Conservation (phyloP, 2,888 invertebrate genomes). For the Creontiades dilutus region DNA sequence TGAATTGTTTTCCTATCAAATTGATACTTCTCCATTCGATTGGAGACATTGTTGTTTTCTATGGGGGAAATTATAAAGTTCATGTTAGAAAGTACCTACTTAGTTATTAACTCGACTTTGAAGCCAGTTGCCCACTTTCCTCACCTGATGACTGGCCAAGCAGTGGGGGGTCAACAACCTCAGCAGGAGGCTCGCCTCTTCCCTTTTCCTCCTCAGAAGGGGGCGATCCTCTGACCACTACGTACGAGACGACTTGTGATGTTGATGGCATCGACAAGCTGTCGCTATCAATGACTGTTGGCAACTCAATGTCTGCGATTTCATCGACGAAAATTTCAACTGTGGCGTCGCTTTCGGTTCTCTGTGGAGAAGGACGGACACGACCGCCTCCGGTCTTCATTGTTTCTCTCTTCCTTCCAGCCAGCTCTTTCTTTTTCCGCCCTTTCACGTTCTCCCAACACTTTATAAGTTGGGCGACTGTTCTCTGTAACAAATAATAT, state of each 20-base stretch:
- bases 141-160: too few species aligned
- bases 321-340: neutral
- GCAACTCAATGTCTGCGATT: neutral
- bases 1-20: too few species aligned
- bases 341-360: neutral
- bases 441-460: slow-evolving; percentile 39
- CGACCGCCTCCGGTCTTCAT: slow-evolving; percentile 38
- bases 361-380: neutral
- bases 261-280: neutral
- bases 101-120: too few species aligned
- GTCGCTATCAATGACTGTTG: neutral
- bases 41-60: too few species aligned
- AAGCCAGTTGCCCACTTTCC: too few species aligned
- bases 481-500: slow-evolving; percentile 27
- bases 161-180: too few species aligned
- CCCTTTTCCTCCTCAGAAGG: too few species aligned
- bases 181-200: too few species aligned
- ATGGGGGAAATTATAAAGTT: too few species aligned
- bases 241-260: neutral
- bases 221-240: neutral
- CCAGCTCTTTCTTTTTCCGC: slow-evolving; percentile 19
- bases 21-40: too few species aligned
- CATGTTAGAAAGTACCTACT: too few species aligned
- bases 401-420: neutral
- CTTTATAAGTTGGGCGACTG: slow-evolving; percentile 37